Evolutionary conservation across 2,888 invertebrate genomes (phyloP), one percentile per base, ranked within the genome.

Genomic region (Caenorhabditis sp.): DNA sequence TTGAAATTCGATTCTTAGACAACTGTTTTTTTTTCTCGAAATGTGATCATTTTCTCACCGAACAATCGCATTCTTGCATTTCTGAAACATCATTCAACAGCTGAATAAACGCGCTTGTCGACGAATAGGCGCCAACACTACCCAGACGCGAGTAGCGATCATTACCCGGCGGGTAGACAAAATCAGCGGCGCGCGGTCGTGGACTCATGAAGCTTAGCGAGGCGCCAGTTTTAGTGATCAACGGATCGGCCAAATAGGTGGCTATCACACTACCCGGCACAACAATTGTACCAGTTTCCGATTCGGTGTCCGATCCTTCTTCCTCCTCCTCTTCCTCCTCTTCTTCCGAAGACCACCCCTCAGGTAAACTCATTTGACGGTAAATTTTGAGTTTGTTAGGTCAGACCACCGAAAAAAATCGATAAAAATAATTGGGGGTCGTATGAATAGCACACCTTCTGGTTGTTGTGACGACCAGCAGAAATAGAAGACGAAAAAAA

Each of bases 71-170:
- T 31, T 72, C 62, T 0, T 63, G 58, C n/a, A 57, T 58, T 26
- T 63, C 62, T 12, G 72, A 61, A 60, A 80, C 75, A 36, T 80
- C 75, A 57, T 76, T 73, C 57, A 84, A 77, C 51, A 84, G 54
- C 19, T 69, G 71, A 43, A 84, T 78, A 57, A 84, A 84, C 0
- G 78, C 71, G 12, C 78, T 69, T 0, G 84, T 84, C 14, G 80
- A 71, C 2, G 84, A 80, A 55, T 83, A 83, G 10, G 66, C 63
- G 4, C 65, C 71, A 19, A 81, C 81, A 54, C 76, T 80, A 1
- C 81, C 81, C 19, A 78, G 60, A 43, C 49, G 62, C 43, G 75
- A 70, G 23, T 67, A 69, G 2, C 62, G 64, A 37, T 72, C 73
- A 31, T 69, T 65, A 19, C 60, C 62, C 50, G 65, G n/a, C n/a